These are phyloP conservation scores for Callyntrura sp. DNA, from an alignment of 2,888 invertebrate species.

Conservation along the genomic window DNA sequence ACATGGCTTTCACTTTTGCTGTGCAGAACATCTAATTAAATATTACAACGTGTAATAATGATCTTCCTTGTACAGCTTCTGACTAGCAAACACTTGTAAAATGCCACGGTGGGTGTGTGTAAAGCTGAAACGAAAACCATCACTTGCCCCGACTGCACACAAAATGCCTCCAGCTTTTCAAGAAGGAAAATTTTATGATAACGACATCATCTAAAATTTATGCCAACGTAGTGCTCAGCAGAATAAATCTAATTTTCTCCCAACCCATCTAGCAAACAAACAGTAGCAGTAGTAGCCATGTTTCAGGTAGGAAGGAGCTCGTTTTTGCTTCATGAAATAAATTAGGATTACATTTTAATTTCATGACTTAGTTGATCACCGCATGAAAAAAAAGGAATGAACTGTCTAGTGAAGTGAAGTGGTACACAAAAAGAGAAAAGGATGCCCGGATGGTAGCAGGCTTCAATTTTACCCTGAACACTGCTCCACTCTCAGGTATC, in stretches of 20 bases:
- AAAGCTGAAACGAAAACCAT: background rate
- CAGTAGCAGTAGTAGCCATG: too few relatives aligned
- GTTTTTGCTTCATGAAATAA: slow-evolving; percentile 1
- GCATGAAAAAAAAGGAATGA: too few relatives aligned
- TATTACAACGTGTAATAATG: slow-evolving; percentile 1
- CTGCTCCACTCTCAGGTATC: too few relatives aligned
- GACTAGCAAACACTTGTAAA: too few relatives aligned
- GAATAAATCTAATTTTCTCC: slow-evolving; percentile 9
- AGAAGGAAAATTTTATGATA: slow-evolving; percentile 16
- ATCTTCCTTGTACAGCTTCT: background rate
- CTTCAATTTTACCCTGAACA: too few relatives aligned
- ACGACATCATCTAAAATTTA: slow-evolving; percentile 10
- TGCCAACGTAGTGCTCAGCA: background rate
- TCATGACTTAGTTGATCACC: slow-evolving; percentile 11
- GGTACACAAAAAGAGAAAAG: too few relatives aligned
- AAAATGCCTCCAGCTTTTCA: background rate
- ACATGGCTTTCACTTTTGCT: too few relatives aligned
- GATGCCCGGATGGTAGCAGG: too few relatives aligned
- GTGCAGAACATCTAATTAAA: too few relatives aligned
- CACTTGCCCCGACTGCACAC: background rate
- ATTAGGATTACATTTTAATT: slow-evolving; percentile 14
- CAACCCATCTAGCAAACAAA: background rate
- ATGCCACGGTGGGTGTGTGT: too few relatives aligned
- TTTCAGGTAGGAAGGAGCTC: too few relatives aligned
- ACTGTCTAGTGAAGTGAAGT: too few relatives aligned